A percentile compares a stretch with the other conserved stretches of the same genome.
These are phyloP conservation scores for Anas flavirostris DNA, from an alignment of 2,797 vertebrate genomes.

Conservation along the genomic window DNA sequence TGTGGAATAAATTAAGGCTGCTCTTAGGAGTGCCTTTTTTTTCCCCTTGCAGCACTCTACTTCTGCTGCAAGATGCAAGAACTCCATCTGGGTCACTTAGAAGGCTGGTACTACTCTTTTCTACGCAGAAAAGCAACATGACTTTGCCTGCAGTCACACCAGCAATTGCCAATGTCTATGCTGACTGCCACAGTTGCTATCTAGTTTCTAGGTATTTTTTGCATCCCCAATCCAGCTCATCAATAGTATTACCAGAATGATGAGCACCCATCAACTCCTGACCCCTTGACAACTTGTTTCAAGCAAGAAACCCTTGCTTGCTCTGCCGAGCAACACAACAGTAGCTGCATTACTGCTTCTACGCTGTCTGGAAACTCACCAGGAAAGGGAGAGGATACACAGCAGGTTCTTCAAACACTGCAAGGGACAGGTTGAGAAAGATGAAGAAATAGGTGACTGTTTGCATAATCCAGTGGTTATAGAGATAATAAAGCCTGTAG, in stretches of 20 bases:
- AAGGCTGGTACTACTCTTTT: background rate
- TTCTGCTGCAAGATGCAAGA: background rate
- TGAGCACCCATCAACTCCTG: background rate
- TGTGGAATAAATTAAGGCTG: background rate
- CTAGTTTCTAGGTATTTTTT: background rate
- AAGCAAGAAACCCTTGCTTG: background rate
- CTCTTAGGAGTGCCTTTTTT: too few relatives aligned
- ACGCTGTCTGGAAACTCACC: conserved; percentile 76
- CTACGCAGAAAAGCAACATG: background rate
- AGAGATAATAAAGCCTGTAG: conserved; percentile 87
- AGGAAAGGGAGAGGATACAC: conserved; percentile 83
- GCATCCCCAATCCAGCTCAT: background rate
- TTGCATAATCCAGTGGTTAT: conserved; percentile 88
- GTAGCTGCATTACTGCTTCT: background rate
- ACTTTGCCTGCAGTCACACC: background rate
- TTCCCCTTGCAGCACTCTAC: background rate
- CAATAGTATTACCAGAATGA: background rate
- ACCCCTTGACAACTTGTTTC: background rate
- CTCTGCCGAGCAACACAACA: background rate
- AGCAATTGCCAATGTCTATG: background rate
- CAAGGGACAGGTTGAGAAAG: conserved; percentile 85
- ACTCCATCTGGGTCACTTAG: background rate
- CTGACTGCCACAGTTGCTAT: background rate
- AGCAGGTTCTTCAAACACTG: conserved; percentile 90
- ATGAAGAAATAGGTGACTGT: conserved; percentile 88